Conservation (phyloP, 2,888 invertebrate genomes). For the Entomobrya proxima region DNA sequence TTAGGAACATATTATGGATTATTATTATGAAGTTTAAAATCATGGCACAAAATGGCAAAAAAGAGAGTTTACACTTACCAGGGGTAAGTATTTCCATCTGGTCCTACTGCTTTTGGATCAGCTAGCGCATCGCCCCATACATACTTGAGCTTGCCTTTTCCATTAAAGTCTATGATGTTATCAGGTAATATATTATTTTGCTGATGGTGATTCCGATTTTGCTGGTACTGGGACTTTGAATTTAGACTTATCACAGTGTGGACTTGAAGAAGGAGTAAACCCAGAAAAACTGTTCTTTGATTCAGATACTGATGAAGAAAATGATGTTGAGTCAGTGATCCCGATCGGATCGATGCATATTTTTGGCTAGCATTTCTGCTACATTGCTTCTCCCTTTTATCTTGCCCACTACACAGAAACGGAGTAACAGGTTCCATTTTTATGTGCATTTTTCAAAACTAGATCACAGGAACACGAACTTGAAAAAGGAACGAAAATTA, state of each 20-base stretch:
- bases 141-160: constrained; percentile 82
- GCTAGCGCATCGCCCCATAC: constrained; percentile 91
- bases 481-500: not conserved
- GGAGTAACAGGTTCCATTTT: constrained; percentile 46
- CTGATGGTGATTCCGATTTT: constrained; percentile 10
- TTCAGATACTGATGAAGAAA: not conserved
- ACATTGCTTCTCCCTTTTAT: not conserved
- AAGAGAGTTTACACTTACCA: constrained; percentile 80
- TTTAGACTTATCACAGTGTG: constrained; percentile 32
- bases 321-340: not conserved
- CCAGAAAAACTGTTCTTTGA: constrained; percentile 53
- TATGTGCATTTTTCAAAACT: not conserved
- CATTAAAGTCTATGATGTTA: constrained; percentile 34
- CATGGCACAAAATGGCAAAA: not conserved
- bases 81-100: constrained; percentile 89
- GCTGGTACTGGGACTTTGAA: constrained; percentile 3
- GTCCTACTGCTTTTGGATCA: constrained; percentile 86
- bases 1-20: too few species aligned
- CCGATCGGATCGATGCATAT: not conserved
- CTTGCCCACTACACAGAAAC: not conserved
- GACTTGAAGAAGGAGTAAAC: constrained; percentile 34
- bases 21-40: not conserved
- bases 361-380: constrained; percentile 18
- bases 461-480: not conserved
- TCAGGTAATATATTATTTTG: not conserved